Conservation (phyloP, 2,797 vertebrate species). For the Microctenopoma steveboyesi region DNA sequence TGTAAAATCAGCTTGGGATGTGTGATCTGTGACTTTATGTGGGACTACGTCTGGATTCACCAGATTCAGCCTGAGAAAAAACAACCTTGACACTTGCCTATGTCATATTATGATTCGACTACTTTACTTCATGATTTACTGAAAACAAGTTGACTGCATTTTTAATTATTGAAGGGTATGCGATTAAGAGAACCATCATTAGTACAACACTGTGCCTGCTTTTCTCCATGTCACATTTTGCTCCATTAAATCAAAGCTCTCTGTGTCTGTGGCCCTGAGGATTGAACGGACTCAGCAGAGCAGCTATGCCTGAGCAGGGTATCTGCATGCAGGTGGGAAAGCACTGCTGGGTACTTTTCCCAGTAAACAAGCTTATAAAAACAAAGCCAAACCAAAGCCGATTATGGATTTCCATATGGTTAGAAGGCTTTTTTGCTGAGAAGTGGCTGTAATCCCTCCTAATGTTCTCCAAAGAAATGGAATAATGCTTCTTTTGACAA, state of each 20-base stretch:
- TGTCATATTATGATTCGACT: not conserved
- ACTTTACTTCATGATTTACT: not conserved
- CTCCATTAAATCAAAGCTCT: conserved; percentile 26
- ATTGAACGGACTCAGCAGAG: conserved; percentile 38
- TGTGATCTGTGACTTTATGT: not conserved
- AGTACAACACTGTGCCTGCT: not conserved
- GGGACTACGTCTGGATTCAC: not conserved
- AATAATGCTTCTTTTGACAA: conserved; percentile 52
- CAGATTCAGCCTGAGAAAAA: too few species aligned
- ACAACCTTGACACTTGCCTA: not conserved
- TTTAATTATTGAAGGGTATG: not conserved
- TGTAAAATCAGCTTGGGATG: not conserved
- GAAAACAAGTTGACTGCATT: conserved; percentile 7
- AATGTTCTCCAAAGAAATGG: conserved; percentile 64
- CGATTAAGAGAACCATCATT: not conserved
- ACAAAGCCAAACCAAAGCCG: conserved; percentile 65
- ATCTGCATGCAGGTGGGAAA: conserved; percentile 57
- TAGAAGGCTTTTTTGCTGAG: conserved; percentile 50
- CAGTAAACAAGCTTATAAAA: conserved; percentile 68
- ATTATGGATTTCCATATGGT: conserved; percentile 68
- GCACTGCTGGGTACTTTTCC: conserved; percentile 50
- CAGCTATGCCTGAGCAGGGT: conserved; percentile 24
- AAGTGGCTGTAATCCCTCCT: conserved; percentile 56
- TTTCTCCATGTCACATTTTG: not conserved
- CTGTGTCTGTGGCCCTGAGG: conserved; percentile 36